Conservation (phyloP, 1,140 invertebrate genomes). For the Luehdorfia chinensis region DNA sequence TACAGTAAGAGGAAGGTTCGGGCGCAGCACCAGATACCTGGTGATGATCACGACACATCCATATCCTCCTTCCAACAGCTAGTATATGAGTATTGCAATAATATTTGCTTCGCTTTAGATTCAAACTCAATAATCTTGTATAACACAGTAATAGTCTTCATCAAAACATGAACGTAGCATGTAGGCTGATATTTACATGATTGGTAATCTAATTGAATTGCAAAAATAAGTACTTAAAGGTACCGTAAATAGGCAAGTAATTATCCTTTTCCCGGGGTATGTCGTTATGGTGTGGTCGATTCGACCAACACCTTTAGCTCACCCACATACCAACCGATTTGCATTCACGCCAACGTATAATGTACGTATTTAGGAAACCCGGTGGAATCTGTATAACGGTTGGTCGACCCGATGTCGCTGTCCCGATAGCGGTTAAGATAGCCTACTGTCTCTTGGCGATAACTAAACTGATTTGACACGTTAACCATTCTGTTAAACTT, state of each 20-base stretch:
- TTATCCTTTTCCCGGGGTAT: constrained; percentile 5
- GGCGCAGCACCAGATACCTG: no score
- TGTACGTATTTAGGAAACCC: constrained; percentile 55
- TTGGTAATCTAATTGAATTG: constrained; percentile 10
- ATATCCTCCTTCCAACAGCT: no score
- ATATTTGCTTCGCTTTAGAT: no score
- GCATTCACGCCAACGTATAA: constrained; percentile 43
- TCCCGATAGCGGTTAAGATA: constrained; percentile 14
- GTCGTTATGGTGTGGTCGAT: constrained; percentile 1
- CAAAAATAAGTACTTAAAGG: constrained; percentile 1
- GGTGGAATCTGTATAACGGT: constrained; percentile 61
- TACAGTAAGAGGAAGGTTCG: no score
- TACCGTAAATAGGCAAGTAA: constrained; percentile 5
- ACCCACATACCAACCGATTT: constrained; percentile 43
- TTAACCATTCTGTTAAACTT: constrained; percentile 2
- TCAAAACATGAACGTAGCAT: no score
- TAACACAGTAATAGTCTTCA: no score
- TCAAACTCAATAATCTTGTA: no score
- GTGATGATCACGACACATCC: no score
- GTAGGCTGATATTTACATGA: no score
- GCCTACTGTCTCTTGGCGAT: constrained; percentile 11
- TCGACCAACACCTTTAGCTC: constrained; percentile 17
- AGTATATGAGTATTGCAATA: no score
- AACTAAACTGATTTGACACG: constrained; percentile 11
- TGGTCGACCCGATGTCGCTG: constrained; percentile 21